Conservation (phyloP, 2,888 invertebrate genomes). For the Leptarthrus brevirostris region DNA sequence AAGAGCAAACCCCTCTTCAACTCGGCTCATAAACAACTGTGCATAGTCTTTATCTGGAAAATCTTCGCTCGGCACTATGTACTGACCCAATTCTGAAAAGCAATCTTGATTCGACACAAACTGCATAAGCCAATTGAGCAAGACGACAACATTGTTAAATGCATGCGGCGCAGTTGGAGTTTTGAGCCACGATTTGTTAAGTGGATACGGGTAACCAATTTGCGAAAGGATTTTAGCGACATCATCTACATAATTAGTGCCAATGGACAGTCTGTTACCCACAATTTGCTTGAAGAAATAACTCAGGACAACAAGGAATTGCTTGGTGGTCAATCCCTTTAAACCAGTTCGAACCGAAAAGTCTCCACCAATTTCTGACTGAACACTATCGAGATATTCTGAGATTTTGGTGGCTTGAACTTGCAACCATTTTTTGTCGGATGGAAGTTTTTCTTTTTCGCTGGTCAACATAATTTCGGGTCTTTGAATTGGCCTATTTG, state of each 20-base stretch:
- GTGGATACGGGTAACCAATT: constrained; percentile 62
- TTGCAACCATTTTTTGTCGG: constrained; percentile 64
- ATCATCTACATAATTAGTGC: constrained; percentile 62
- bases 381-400: constrained; percentile 59
- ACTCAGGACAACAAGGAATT: constrained; percentile 63
- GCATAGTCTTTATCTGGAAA: constrained; percentile 59
- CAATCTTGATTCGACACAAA: constrained; percentile 57
- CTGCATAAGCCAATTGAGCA: constrained; percentile 63
- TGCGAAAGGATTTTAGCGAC: constrained; percentile 61
- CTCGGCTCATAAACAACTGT: constrained; percentile 56
- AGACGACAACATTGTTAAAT: constrained; percentile 62
- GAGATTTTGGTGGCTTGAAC: constrained; percentile 60
- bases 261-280: constrained; percentile 61
- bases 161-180: constrained; percentile 65
- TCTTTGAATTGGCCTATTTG: constrained; percentile 50
- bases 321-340: constrained; percentile 64
- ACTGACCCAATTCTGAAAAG: constrained; percentile 48
- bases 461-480: constrained; percentile 57
- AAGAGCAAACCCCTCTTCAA: constrained; percentile 59
- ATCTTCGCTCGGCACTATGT: constrained; percentile 50
- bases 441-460: constrained; percentile 60
- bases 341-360: constrained; percentile 59
- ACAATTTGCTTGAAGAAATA: constrained; percentile 61
- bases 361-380: constrained; percentile 57
- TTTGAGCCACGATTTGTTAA: constrained; percentile 65